phyloP scores from a whole-genome alignment of 2,888 invertebrate species.

The Fragum fragum region DNA sequence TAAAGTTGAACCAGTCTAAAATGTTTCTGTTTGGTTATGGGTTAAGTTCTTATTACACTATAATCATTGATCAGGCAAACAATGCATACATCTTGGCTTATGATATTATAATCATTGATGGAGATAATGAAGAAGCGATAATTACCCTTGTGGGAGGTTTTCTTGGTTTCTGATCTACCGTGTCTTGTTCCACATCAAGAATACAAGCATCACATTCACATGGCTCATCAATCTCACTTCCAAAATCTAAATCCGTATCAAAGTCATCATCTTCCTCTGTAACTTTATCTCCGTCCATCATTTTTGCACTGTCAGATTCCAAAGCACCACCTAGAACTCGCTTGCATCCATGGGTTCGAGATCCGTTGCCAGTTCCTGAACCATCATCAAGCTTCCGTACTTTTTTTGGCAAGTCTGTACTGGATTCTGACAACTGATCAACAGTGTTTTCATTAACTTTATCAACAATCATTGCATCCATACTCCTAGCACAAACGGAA shows the following conservation, averaged over 20 bases:
- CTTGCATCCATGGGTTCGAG: background rate
- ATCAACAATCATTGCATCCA: background rate
- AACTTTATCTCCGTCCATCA: background rate
- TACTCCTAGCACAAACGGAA: background rate
- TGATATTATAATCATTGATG: too few species aligned
- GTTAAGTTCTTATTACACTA: too few species aligned
- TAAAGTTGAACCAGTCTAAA: too few species aligned
- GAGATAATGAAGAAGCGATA: background rate
- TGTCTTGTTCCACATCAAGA: slow-evolving; percentile 29
- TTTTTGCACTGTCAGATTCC: slow-evolving; percentile 3
- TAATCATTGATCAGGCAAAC: too few species aligned
- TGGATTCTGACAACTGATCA: background rate
- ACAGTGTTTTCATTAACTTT: background rate
- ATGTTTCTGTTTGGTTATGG: too few species aligned
- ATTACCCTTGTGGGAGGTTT: slow-evolving; percentile 13
- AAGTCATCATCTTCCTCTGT: slow-evolving; percentile 11
- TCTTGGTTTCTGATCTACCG: background rate
- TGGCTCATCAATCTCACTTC: slow-evolving; percentile 15
- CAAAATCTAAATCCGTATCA: background rate
- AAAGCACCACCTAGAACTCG: background rate
- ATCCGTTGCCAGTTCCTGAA: background rate
- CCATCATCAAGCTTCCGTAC: background rate
- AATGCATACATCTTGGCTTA: too few species aligned
- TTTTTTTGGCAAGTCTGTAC: slow-evolving; percentile 2
- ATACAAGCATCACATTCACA: slow-evolving; percentile 38